Evolutionary conservation across 2,888 invertebrate genomes (phyloP).

Genomic region (Sphinx pinastri): DNA sequence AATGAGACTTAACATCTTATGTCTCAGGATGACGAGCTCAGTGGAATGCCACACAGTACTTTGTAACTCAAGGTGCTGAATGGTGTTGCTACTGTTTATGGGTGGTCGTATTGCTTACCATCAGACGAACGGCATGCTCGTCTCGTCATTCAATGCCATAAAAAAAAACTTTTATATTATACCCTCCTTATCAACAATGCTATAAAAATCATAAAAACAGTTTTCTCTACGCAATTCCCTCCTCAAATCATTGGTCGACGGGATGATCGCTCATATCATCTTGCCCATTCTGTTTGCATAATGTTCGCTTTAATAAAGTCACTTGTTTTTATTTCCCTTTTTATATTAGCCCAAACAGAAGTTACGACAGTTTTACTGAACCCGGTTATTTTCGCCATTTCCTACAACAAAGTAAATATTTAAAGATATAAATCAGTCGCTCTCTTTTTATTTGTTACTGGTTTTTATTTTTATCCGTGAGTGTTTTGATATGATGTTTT

Average conservation of each 20-base stretch:
- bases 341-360: constrained; percentile 29
- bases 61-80: too few relatives aligned
- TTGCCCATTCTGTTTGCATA: constrained; percentile 52
- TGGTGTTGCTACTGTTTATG: too few relatives aligned
- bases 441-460: constrained; percentile 5
- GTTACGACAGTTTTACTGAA: constrained; percentile 21
- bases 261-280: constrained; percentile 51
- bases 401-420: constrained; percentile 13
- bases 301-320: constrained; percentile 46
- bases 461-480: not conserved
- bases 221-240: constrained; percentile 28
- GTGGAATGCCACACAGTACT: too few relatives aligned
- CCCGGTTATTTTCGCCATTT: constrained; percentile 20
- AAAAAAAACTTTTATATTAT: too few relatives aligned
- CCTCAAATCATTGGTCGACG: constrained; percentile 34
- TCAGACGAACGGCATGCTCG: too few relatives aligned
- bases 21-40: too few relatives aligned
- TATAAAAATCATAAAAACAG: not conserved
- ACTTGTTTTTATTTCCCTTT: constrained; percentile 35
- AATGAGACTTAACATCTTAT: too few relatives aligned
- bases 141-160: too few relatives aligned
- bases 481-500: not conserved
- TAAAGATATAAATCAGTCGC: constrained; percentile 21
- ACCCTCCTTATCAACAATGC: too few relatives aligned
- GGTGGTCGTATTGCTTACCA: too few relatives aligned